These are phyloP conservation scores for Eumaeus atala DNA, from an alignment of 1,140 invertebrate species.

Conservation along the genomic window DNA sequence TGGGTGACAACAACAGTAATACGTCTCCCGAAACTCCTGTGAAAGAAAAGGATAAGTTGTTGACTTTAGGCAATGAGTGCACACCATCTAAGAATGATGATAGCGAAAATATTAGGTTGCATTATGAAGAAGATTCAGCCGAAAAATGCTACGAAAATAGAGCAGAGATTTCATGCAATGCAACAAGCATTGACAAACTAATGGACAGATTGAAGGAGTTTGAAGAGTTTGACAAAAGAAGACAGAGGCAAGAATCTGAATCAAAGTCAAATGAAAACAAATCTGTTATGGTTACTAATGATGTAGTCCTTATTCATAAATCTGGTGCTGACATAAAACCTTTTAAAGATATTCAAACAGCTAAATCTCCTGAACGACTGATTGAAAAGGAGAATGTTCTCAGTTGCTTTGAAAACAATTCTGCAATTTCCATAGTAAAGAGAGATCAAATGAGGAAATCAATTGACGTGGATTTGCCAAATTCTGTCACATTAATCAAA, in stretches of 20 bases:
- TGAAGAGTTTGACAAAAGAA: conserved; percentile 69
- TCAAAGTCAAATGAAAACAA: conserved; percentile 48
- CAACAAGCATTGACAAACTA: conserved; percentile 66
- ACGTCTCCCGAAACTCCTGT: conserved; percentile 54
- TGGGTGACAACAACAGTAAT: conserved; percentile 53
- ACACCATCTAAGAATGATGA: conserved; percentile 63
- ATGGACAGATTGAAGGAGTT: conserved; percentile 71
- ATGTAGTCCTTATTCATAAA: conserved; percentile 69
- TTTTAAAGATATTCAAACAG: conserved; percentile 63
- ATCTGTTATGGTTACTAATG: conserved; percentile 66
- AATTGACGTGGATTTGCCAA: conserved; percentile 65
- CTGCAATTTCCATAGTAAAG: conserved; percentile 70
- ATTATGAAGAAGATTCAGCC: conserved; percentile 57
- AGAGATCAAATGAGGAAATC: conserved; percentile 67
- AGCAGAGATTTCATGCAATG: conserved; percentile 49
- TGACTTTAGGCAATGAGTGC: conserved; percentile 53
- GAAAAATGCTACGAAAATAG: conserved; percentile 56
- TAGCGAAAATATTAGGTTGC: conserved; percentile 61
- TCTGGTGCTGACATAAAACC: conserved; percentile 64
- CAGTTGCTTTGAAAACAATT: conserved; percentile 72
- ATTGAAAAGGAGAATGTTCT: conserved; percentile 69
- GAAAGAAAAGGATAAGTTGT: conserved; percentile 62
- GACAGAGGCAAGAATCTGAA: conserved; percentile 66
- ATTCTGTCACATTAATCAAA: conserved; percentile 67
- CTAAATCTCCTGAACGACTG: conserved; percentile 57